Percentiles rank a stretch among this genome's conserved stretches.
Conservation (phyloP, 1,140 invertebrate species). For the Hetaerina americana region DNA sequence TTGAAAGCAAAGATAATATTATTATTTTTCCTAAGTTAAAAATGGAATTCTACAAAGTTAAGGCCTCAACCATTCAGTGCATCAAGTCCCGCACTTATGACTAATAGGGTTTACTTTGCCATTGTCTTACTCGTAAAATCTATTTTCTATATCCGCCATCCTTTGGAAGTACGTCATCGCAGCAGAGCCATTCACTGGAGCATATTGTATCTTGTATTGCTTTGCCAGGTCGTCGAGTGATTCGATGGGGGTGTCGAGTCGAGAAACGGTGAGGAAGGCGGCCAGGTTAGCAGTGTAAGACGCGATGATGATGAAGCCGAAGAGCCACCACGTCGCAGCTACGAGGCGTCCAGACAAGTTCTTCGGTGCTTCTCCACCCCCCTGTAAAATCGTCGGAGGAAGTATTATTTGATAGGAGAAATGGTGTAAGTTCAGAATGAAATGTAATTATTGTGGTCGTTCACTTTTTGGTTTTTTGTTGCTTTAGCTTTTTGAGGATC, state of each 20-base stretch:
- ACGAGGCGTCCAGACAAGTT: conserved; percentile 84
- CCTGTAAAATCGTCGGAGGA: conserved; percentile 28
- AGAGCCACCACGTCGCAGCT: conserved; percentile 95
- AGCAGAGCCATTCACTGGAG: conserved; percentile 68
- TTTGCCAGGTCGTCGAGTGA: conserved; percentile 84
- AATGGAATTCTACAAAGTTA: too few species aligned
- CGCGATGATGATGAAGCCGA: conserved; percentile 96
- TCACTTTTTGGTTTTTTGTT: too few species aligned
- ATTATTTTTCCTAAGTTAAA: too few species aligned
- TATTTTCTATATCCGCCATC: conserved; percentile 90
- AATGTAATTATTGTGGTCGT: too few species aligned
- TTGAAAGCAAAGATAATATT: too few species aligned
- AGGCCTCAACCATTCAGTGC: too few species aligned
- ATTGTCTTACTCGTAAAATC: conserved; percentile 78
- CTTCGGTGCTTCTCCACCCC: conserved; percentile 91
- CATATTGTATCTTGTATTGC: conserved; percentile 92
- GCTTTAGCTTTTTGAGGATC: too few species aligned
- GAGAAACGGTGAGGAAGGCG: conserved; percentile 84
- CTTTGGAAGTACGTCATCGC: conserved; percentile 88
- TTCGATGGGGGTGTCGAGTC: conserved; percentile 83
- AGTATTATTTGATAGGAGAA: background rate
- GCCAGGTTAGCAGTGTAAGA: conserved; percentile 95
- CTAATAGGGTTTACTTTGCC: background rate
- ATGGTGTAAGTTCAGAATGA: too few species aligned
- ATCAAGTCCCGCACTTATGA: too few species aligned